Evolutionary conservation across 2,113 vertebrate genomes (phyloP).

Genomic region (Tupaia tana): DNA sequence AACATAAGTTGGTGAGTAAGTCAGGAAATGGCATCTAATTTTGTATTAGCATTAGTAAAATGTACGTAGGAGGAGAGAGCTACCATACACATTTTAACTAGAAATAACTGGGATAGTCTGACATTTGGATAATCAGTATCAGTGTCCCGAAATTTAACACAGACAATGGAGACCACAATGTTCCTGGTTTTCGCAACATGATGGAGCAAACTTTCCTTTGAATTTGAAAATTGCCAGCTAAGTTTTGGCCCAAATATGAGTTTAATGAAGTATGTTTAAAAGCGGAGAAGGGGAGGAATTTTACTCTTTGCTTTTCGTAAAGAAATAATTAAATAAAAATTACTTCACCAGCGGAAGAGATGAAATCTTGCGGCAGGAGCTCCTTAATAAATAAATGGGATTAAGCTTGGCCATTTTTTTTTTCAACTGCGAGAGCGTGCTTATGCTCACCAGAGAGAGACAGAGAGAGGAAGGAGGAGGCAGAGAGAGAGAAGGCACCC

Average conservation of each 20-base stretch:
- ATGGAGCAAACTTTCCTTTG: conserved; percentile 34
- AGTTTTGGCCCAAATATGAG: background rate
- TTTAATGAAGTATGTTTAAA: conserved; percentile 1
- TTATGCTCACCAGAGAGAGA: too few relatives aligned
- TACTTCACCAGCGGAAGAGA: background rate
- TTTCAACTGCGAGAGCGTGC: too few relatives aligned
- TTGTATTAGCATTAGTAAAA: conserved; percentile 60
- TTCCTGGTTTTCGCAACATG: background rate
- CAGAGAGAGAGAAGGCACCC: too few relatives aligned
- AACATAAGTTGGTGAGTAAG: conserved; percentile 58
- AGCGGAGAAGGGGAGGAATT: background rate
- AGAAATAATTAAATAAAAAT: conserved; percentile 41
- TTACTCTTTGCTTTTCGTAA: conserved; percentile 36
- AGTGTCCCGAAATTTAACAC: conserved; percentile 15
- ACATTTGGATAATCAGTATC: conserved; percentile 23
- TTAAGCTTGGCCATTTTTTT: background rate
- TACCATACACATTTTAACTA: background rate
- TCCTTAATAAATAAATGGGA: background rate
- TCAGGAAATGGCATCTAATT: conserved; percentile 66
- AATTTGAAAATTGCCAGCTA: conserved; percentile 45
- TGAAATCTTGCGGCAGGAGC: background rate
- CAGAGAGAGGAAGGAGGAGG: too few relatives aligned
- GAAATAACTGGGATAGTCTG: conserved; percentile 39
- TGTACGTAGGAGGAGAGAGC: conserved; percentile 9
- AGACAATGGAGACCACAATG: conserved; percentile 5